Percentiles rank a stretch among this genome's conserved stretches.
Conservation (phyloP, 2,888 invertebrate genomes). For the Eristalis tenax region DNA sequence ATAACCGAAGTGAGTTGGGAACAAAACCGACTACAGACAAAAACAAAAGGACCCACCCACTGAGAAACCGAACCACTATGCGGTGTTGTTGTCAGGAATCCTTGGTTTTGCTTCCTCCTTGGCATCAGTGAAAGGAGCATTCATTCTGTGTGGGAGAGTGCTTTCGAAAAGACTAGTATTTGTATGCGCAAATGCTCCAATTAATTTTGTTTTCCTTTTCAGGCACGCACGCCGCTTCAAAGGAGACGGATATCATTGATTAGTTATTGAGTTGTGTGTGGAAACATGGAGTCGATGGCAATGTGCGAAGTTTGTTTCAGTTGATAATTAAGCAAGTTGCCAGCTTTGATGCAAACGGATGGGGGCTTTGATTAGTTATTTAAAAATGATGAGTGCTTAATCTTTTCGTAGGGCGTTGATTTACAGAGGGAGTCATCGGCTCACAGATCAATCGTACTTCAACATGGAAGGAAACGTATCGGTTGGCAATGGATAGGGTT, state of each 20-base stretch:
- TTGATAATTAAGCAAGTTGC: not conserved
- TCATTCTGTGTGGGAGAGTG: not conserved
- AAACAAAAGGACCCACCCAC: conserved; percentile 15
- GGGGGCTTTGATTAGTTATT: not conserved
- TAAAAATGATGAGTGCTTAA: too few species aligned
- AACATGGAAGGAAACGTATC: too few species aligned
- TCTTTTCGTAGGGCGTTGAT: too few species aligned
- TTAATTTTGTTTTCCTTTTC: conserved; percentile 8
- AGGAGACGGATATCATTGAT: not conserved
- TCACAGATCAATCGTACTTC: too few species aligned
- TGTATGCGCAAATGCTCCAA: not conserved
- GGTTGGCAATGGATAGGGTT: too few species aligned
- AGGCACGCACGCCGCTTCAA: not conserved
- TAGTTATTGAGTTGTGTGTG: not conserved
- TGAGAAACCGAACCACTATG: not conserved
- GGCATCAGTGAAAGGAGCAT: not conserved
- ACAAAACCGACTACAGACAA: conserved; percentile 19
- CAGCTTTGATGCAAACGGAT: not conserved
- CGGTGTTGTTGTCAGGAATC: not conserved
- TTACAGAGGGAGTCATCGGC: too few species aligned
- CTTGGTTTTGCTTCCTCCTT: not conserved
- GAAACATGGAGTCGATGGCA: not conserved
- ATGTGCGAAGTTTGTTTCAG: not conserved
- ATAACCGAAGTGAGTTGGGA: conserved; percentile 12
- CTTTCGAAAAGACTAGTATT: not conserved